These are phyloP conservation scores for Cecidostiba fungosa DNA, from an alignment of 2,888 invertebrate species.

Conservation along the genomic window DNA sequence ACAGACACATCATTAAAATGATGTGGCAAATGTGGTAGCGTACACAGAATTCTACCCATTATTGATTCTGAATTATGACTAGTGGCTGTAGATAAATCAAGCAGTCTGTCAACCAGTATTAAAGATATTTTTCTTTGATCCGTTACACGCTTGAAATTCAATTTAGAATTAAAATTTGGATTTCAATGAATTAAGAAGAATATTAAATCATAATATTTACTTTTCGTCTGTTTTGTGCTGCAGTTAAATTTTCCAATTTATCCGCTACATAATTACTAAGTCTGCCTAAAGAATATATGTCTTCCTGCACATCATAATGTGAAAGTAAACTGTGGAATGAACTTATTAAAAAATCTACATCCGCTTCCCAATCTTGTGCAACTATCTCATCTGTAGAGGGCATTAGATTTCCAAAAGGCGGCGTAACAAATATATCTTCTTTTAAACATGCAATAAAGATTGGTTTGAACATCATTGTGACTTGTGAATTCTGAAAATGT, in stretches of 20 bases:
- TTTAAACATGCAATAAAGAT: slow-evolving; percentile 83
- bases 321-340: slow-evolving; percentile 77
- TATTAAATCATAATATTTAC: slow-evolving; percentile 69
- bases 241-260: slow-evolving; percentile 70
- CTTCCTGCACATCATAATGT: slow-evolving; percentile 84
- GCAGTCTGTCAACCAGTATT: slow-evolving; percentile 84
- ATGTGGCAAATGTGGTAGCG: slow-evolving; percentile 84
- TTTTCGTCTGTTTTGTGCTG: slow-evolving; percentile 80
- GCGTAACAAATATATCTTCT: slow-evolving; percentile 84
- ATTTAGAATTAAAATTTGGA: slow-evolving; percentile 20
- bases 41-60: slow-evolving; percentile 83
- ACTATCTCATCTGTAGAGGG: slow-evolving; percentile 81
- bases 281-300: slow-evolving; percentile 85
- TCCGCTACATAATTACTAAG: slow-evolving; percentile 83
- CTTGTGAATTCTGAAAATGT: slow-evolving; percentile 83
- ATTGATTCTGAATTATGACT: slow-evolving; percentile 84
- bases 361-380: slow-evolving; percentile 68
- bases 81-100: slow-evolving; percentile 85
- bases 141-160: slow-evolving; percentile 47
- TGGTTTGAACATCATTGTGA: slow-evolving; percentile 84
- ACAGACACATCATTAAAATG: slow-evolving; percentile 85
- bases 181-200: slow-evolving; percentile 23
- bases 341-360: slow-evolving; percentile 73
- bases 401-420: slow-evolving; percentile 83
- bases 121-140: slow-evolving; percentile 80